phyloP scores from a whole-genome alignment of 2,797 vertebrate species.

The Rhabdomys pumilio region DNA sequence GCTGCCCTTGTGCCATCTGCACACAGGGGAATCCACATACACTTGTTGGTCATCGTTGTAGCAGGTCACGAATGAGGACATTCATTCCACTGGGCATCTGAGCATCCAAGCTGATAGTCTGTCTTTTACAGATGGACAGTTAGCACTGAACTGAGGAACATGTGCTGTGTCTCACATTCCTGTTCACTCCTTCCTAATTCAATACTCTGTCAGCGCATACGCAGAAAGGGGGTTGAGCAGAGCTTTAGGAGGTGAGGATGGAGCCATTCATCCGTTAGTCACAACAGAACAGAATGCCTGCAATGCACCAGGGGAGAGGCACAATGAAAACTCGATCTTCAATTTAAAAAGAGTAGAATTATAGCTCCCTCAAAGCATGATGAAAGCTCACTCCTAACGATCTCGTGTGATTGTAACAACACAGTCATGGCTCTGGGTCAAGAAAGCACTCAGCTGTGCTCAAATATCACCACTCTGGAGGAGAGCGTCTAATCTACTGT shows the following conservation, averaged over 20 bases:
- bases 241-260: not conserved
- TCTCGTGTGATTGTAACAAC: not conserved
- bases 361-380: not conserved
- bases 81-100: not conserved
- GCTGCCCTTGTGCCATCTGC: too few species aligned
- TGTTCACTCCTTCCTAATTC: not conserved
- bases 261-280: not conserved
- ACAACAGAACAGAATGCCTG: not conserved
- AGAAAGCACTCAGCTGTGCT: not conserved
- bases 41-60: not conserved
- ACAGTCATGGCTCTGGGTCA: not conserved
- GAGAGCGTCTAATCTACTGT: not conserved
- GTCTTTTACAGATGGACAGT: not conserved
- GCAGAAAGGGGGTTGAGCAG: not conserved
- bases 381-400: not conserved
- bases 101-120: not conserved
- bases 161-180: not conserved
- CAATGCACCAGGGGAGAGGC: not conserved
- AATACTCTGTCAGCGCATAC: not conserved
- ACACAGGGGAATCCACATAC: not conserved
- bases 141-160: not conserved
- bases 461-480: not conserved
- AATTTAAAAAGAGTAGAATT: not conserved
- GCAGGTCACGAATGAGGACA: not conserved
- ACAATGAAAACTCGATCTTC: not conserved